phyloP scores from a whole-genome alignment of 2,797 vertebrate species.

The Platalea minor region DNA sequence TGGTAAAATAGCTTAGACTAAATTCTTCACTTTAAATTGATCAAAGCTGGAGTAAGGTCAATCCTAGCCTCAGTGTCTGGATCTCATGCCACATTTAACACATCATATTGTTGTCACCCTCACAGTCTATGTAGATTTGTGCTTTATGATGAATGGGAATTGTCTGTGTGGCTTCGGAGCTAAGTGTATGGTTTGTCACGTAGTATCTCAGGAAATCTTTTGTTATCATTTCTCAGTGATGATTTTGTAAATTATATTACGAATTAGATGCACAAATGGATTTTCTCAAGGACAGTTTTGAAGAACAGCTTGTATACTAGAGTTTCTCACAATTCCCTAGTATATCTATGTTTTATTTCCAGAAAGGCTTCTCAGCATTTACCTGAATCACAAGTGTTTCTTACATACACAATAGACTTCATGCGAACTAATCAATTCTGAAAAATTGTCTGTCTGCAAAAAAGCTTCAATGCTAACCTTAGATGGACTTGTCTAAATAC shows the following conservation, averaged over 20 bases:
- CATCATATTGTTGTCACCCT: background rate
- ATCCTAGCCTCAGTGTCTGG: background rate
- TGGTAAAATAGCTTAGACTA: background rate
- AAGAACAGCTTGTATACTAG: background rate
- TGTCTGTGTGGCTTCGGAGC: background rate
- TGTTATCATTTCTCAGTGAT: background rate
- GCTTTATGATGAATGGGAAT: background rate
- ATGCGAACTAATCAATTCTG: background rate
- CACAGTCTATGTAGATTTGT: background rate
- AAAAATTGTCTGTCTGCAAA: background rate
- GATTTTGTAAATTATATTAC: background rate
- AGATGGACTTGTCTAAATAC: background rate
- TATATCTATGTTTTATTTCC: background rate
- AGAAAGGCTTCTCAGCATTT: background rate
- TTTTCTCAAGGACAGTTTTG: background rate
- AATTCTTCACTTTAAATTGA: background rate
- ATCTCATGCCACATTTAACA: background rate
- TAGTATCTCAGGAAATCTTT: background rate
- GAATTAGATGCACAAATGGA: background rate
- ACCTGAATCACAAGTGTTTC: background rate
- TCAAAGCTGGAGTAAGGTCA: background rate
- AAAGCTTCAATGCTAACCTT: background rate
- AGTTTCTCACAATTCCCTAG: background rate
- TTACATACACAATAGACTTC: background rate
- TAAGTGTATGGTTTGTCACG: background rate